Conservation (phyloP, 2,113 vertebrate species). For the Epinephelus moara region DNA sequence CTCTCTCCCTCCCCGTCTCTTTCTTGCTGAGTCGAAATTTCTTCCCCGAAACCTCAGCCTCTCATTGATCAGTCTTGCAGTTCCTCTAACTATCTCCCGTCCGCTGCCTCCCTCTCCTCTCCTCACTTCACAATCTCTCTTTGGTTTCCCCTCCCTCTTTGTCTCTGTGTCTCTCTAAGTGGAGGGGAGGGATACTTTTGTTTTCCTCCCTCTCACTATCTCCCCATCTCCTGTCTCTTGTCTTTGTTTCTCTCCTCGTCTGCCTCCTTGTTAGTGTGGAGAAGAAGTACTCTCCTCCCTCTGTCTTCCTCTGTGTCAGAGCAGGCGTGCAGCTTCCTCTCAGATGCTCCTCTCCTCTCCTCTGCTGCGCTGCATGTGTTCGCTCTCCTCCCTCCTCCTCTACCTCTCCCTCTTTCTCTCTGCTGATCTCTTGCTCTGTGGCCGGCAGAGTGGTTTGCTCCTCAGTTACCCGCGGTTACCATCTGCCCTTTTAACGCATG, state of each 20-base stretch:
- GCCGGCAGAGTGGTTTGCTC: constrained; percentile 80
- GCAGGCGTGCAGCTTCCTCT: constrained; percentile 64
- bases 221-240: constrained; percentile 36
- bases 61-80: constrained; percentile 72
- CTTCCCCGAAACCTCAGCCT: constrained; percentile 71
- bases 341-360: constrained; percentile 68
- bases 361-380: constrained; percentile 72
- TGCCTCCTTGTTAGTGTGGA: constrained; percentile 62
- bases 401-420: constrained; percentile 59
- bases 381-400: constrained; percentile 61
- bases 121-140: constrained; percentile 42
- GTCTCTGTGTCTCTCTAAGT: constrained; percentile 56
- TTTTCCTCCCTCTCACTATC: constrained; percentile 29
- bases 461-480: constrained; percentile 83
- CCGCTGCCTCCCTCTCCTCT: constrained; percentile 45
- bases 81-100: constrained; percentile 73
- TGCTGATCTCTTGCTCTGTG: constrained; percentile 77
- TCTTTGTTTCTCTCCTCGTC: constrained; percentile 32
- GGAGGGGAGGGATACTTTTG: constrained; percentile 61
- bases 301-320: constrained; percentile 49
- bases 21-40: constrained; percentile 77
- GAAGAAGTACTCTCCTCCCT: constrained; percentile 58
- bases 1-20: not conserved
- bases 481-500: constrained; percentile 82
- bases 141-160: constrained; percentile 49